Evolutionary conservation across 1,140 invertebrate genomes (phyloP).

Genomic region (Carposina sasakii): DNA sequence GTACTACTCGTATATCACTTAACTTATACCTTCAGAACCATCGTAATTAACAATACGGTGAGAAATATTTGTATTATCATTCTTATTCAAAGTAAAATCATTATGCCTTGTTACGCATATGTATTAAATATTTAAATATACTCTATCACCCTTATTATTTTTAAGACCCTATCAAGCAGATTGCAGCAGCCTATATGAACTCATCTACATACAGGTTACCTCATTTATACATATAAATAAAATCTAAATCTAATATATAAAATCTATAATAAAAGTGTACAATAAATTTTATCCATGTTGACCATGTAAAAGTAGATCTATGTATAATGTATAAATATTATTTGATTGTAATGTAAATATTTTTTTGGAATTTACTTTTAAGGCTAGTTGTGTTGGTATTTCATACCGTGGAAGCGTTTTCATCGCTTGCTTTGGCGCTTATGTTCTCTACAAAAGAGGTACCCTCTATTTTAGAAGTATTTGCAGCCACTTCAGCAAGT

Average conservation of each 20-base stretch:
- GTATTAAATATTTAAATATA: conserved; percentile 27
- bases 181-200: conserved; percentile 46
- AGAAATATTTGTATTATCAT: conserved; percentile 1
- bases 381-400: conserved; percentile 54
- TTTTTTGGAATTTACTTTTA: conserved; percentile 69
- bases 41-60: no score
- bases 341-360: conserved; percentile 68
- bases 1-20: no score
- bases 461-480: conserved; percentile 60
- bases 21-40: no score
- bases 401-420: conserved; percentile 59
- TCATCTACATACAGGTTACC: conserved; percentile 44
- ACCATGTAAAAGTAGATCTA: conserved; percentile 66
- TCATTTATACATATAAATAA: conserved; percentile 59
- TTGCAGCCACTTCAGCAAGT: conserved; percentile 72
- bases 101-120: conserved; percentile 6
- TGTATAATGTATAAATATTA: conserved; percentile 65
- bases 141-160: conserved; percentile 43
- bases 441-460: conserved; percentile 20
- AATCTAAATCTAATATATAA: conserved; percentile 25
- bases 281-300: conserved; percentile 63
- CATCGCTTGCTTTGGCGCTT: conserved; percentile 36
- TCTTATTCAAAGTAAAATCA: conserved; percentile 1
- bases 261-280: conserved; percentile 53
- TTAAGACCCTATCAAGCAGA: conserved; percentile 45